Evolutionary conservation across 1,140 invertebrate species (phyloP).

Genomic region (Anoplolepis gracilipes): DNA sequence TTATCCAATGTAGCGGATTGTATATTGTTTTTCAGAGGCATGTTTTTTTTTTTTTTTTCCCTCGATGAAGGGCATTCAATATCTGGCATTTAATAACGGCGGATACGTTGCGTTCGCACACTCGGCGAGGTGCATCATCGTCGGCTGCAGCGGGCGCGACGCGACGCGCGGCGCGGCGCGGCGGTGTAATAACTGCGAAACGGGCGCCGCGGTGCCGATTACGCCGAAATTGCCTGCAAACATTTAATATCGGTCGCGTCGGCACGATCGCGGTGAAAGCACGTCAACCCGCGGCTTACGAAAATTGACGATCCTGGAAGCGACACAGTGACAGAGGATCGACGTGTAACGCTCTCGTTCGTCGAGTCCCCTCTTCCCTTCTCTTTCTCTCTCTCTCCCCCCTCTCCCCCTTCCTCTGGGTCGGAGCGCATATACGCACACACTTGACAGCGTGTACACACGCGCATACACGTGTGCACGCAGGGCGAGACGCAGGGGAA

Average conservation of each 20-base stretch:
- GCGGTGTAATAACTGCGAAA: constrained; percentile 79
- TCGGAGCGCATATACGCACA: background rate
- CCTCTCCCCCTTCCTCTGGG: background rate
- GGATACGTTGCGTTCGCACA: constrained; percentile 36
- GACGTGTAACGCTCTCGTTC: constrained; percentile 63
- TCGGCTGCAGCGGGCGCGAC: background rate
- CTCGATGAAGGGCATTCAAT: background rate
- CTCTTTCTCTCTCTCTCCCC: too few relatives aligned
- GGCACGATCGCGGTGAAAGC: constrained; percentile 75
- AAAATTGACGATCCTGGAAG: constrained; percentile 81
- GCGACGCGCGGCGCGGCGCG: constrained; percentile 46
- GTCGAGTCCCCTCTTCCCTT: too few relatives aligned
- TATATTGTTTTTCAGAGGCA: constrained; percentile 8
- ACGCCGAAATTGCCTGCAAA: constrained; percentile 82
- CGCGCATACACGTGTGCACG: constrained; percentile 63
- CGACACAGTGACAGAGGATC: constrained; percentile 80
- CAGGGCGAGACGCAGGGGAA: background rate
- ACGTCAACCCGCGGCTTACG: constrained; percentile 71
- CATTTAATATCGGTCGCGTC: constrained; percentile 81
- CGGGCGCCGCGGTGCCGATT: constrained; percentile 77
- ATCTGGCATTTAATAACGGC: constrained; percentile 54
- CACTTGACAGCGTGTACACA: background rate
- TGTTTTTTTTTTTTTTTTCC: constrained; percentile 17
- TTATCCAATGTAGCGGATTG: background rate
- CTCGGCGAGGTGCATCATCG: constrained; percentile 40